Conservation (phyloP, 2,888 invertebrate genomes). For the Aphrophora alni region DNA sequence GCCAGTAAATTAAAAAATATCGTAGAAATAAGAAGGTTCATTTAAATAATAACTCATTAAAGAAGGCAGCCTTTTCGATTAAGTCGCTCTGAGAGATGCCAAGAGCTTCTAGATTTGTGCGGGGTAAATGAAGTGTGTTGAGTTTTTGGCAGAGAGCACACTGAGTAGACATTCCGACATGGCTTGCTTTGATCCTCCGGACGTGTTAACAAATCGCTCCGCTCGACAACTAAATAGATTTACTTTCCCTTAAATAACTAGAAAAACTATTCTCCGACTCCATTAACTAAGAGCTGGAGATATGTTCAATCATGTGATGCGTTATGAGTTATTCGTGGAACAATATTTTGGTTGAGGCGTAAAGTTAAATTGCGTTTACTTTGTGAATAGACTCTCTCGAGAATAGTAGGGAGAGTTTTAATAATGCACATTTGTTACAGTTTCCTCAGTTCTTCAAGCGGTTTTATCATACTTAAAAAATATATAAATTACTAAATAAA, state of each 20-base stretch:
- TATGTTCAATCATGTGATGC: background rate
- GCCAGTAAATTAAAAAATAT: background rate
- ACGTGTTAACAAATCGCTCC: conserved; percentile 35
- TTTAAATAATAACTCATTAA: conserved; percentile 30
- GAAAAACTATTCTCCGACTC: conserved; percentile 28
- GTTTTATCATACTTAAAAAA: too few relatives aligned
- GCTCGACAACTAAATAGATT: conserved; percentile 36
- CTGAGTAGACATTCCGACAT: conserved; percentile 22
- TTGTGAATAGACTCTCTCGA: too few relatives aligned
- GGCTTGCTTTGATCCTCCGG: conserved; percentile 31
- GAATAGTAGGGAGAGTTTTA: too few relatives aligned
- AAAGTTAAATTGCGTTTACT: too few relatives aligned
- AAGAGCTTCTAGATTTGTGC: conserved; percentile 38
- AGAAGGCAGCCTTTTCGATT: conserved; percentile 36
- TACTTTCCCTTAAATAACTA: conserved; percentile 39
- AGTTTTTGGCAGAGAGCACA: conserved; percentile 32
- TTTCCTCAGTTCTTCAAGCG: too few relatives aligned
- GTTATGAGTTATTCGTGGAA: background rate
- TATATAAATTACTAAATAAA: too few relatives aligned
- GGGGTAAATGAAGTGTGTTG: conserved; percentile 40
- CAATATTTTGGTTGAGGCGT: background rate
- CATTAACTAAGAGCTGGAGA: background rate
- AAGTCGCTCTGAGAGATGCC: conserved; percentile 24
- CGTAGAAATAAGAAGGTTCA: background rate
- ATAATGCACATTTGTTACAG: too few relatives aligned